Evolutionary conservation across 2,113 vertebrate species (phyloP), one percentile per base, ranked within the genome.

Genomic region (Silurus meridionalis): DNA sequence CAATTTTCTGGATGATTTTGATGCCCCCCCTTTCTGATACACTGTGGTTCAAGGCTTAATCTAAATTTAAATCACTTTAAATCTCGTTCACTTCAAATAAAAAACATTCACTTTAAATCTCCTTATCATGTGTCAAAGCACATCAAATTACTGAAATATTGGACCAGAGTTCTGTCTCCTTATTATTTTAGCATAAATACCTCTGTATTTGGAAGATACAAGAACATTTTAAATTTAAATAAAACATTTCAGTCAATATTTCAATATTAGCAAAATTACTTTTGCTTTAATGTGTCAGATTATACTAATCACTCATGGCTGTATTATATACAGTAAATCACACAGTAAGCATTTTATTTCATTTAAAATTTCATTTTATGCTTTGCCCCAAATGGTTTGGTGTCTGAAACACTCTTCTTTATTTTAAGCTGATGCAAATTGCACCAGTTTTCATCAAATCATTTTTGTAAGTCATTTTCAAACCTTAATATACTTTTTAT

Each of bases 81-180:
- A 37, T 37, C 37, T 37, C 37, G 37, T 37, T 37, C 37, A 37
- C 37, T 37, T 37, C 37, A 37, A 37, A 37, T 37, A 37, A 37
- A 37, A 37, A 37, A 2, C 2, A 2, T 71, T 72, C 53, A 55
- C 66, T 77, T 78, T 67, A 75, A 85, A 78, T 82, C 83, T 64
- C 60, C 21, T 82, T 52, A 60, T 37, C 58, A 85, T 8, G 14
- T 25, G 3, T 17, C 55, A 37, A 28, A 80, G 58, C 4, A 55
- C 23, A 63, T 21, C 60, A 63, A 8, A 8, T 63, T 63, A 63
- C 1, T 8, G 19, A 63, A 63, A 23, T 23, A 63, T 63, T 63
- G 19, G 6, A 19, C 21, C 60, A 63, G 60, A 63, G 60, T 63
- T 21, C 1, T 6, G 19, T 7, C 19, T 63, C 6, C 19, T 63